Evolutionary conservation across 2,797 vertebrate genomes (phyloP).

Genomic region (Parauchenoglanis punctatus): DNA sequence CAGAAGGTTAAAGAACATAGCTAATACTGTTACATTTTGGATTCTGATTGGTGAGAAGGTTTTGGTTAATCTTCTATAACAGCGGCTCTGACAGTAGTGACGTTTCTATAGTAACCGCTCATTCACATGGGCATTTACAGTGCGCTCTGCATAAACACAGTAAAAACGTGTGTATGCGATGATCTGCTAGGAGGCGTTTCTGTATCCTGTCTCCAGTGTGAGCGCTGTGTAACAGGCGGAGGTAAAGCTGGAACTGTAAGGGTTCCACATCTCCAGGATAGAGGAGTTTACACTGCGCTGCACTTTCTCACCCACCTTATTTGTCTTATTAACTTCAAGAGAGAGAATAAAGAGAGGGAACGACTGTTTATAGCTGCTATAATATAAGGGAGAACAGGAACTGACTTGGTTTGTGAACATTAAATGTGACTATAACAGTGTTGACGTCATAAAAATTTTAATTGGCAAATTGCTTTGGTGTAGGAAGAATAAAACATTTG

Average conservation of each 20-base stretch:
- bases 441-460: background rate
- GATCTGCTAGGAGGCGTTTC: background rate
- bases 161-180: too few species aligned
- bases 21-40: background rate
- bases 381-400: background rate
- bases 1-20: background rate
- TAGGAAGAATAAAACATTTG: too few species aligned
- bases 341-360: background rate
- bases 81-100: background rate
- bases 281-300: background rate
- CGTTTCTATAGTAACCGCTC: background rate
- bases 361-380: background rate
- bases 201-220: background rate
- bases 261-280: background rate
- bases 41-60: background rate
- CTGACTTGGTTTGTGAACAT: background rate
- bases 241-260: background rate
- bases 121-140: too few species aligned
- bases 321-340: background rate
- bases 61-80: background rate
- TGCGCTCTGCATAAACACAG: too few species aligned
- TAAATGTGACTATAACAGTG: background rate
- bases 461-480: too few species aligned
- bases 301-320: background rate
- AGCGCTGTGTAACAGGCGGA: background rate